A percentile compares a stretch with the other conserved stretches of the same genome.
These are phyloP conservation scores for Vanessa tameamea DNA, from an alignment of 1,140 invertebrate genomes.

Conservation along the genomic window DNA sequence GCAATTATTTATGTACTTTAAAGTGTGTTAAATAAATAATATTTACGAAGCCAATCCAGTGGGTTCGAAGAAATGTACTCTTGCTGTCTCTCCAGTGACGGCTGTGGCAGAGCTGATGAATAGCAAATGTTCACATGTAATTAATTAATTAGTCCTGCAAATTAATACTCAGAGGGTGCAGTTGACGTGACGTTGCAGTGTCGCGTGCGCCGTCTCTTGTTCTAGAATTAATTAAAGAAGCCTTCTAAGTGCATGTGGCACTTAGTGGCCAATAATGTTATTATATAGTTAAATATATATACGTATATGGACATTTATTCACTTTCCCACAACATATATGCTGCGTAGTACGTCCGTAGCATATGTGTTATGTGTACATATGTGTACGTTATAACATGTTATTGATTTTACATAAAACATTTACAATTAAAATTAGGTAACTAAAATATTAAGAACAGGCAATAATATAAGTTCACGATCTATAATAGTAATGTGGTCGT, in stretches of 20 bases:
- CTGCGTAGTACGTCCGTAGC: no score
- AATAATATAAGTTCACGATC: conserved; percentile 26
- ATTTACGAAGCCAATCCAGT: background rate
- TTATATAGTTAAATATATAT: background rate
- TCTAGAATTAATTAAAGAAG: conserved; percentile 70
- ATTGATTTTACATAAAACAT: no score
- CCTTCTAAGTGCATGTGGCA: conserved; percentile 41
- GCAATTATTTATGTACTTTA: background rate
- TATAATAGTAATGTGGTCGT: conserved; percentile 36
- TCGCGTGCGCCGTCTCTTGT: conserved; percentile 48
- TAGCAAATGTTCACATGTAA: conserved; percentile 61
- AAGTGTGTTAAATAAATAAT: background rate
- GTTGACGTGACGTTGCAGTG: conserved; percentile 59
- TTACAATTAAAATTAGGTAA: no score
- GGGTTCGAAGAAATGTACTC: conserved; percentile 7
- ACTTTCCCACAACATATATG: no score
- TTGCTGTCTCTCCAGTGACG: conserved; percentile 3
- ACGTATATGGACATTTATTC: background rate
- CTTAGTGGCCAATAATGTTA: conserved; percentile 11
- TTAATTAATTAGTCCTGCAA: conserved; percentile 73
- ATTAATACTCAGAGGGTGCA: conserved; percentile 73
- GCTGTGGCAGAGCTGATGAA: conserved; percentile 60
- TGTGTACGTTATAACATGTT: no score
- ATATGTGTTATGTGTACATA: no score
- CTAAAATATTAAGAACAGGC: no score